Evolutionary conservation across 2,113 vertebrate species (phyloP).

Genomic region (Ophthalmolycus amberensis): DNA sequence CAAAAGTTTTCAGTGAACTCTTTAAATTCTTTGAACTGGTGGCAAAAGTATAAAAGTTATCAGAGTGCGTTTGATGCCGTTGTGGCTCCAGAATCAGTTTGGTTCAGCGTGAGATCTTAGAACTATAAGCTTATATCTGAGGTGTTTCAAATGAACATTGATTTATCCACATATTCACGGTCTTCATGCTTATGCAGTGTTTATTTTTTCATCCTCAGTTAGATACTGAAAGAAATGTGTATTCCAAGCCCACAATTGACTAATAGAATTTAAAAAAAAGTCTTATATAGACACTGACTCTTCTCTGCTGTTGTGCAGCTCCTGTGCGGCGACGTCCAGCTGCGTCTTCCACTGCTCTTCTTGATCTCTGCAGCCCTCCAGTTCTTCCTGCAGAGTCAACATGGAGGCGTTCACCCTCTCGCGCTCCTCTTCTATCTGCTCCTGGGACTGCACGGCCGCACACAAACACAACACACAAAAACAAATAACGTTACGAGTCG

Average conservation of each 20-base stretch:
- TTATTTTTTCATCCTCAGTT: not conserved
- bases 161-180: not conserved
- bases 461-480: not conserved
- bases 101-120: not conserved
- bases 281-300: conserved; percentile 81
- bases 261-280: not conserved
- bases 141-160: not conserved
- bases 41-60: not conserved
- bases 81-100: not conserved
- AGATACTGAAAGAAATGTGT: not conserved
- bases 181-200: not conserved
- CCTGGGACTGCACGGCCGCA: conserved; percentile 83
- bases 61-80: conserved; percentile 2
- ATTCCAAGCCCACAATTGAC: not conserved
- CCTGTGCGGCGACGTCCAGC: conserved; percentile 86
- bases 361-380: conserved; percentile 87
- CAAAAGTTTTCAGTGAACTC: conserved; percentile 15
- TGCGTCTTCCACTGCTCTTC: conserved; percentile 87
- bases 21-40: not conserved
- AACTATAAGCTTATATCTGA: not conserved
- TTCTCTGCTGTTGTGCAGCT: conserved; percentile 84
- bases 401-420: conserved; percentile 88
- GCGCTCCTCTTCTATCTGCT: conserved; percentile 87
- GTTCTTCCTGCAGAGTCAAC: conserved; percentile 87
- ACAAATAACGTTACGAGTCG: not conserved